These are phyloP conservation scores for Emys orbicularis DNA, from an alignment of 2,797 vertebrate species.

Conservation along the genomic window DNA sequence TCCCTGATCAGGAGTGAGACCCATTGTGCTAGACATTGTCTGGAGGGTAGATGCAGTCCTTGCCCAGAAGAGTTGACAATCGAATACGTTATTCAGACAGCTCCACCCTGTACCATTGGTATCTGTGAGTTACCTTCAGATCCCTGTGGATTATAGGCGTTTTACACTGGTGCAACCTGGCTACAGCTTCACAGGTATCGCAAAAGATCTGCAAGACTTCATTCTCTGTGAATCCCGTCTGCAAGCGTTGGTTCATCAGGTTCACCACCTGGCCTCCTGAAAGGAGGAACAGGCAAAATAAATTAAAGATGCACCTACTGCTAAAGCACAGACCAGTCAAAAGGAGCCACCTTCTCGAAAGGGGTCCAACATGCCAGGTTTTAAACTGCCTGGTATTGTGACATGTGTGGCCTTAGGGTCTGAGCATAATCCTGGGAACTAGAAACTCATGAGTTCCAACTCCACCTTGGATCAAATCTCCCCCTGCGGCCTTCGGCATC, in stretches of 20 bases:
- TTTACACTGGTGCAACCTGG: slow-evolving; percentile 95
- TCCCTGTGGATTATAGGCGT: slow-evolving; percentile 95
- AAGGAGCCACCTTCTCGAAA: background rate
- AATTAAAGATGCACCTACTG: background rate
- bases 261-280: slow-evolving; percentile 98
- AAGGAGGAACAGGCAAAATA: background rate
- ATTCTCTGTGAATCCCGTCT: slow-evolving; percentile 93
- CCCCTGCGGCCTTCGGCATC: background rate
- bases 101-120: background rate
- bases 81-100: fast-evolving
- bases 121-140: slow-evolving; percentile 87
- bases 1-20: background rate
- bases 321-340: background rate
- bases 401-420: fast-evolving
- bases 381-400: background rate
- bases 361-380: fast-evolving
- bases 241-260: slow-evolving; percentile 97
- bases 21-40: background rate
- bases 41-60: background rate
- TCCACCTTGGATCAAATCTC: background rate
- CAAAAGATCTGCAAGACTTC: slow-evolving; percentile 98
- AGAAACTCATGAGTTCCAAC: background rate
- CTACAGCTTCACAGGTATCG: slow-evolving; percentile 95
- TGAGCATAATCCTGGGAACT: fast-evolving
- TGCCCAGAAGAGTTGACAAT: background rate